These are phyloP conservation scores for Champsocephalus gunnari DNA, from an alignment of 2,797 vertebrate species.

Conservation along the genomic window DNA sequence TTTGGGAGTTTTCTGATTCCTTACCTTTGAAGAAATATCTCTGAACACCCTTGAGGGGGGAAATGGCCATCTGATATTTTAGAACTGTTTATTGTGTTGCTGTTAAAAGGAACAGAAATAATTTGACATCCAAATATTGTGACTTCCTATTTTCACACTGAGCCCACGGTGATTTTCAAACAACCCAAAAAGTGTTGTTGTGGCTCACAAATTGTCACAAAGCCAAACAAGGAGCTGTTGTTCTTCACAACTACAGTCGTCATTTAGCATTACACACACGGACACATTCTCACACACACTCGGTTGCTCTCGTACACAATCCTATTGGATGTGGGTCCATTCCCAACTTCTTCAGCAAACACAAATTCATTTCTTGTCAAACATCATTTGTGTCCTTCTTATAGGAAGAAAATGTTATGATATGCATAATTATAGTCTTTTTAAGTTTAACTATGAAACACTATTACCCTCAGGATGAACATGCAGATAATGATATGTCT, in stretches of 20 bases:
- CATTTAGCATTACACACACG: slow-evolving; percentile 1
- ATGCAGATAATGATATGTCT: slow-evolving; percentile 32
- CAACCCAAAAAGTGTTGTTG: neutral
- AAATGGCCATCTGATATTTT: slow-evolving; percentile 30
- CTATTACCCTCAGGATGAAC: slow-evolving; percentile 38
- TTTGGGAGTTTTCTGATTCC: slow-evolving; percentile 10
- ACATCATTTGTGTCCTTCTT: slow-evolving; percentile 19
- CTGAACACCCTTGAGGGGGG: slow-evolving; percentile 22
- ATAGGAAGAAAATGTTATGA: neutral
- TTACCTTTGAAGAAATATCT: slow-evolving; percentile 33
- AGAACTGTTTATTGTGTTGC: slow-evolving; percentile 38
- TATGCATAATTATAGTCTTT: neutral
- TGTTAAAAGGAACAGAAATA: slow-evolving; percentile 33
- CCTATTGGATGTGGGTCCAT: neutral
- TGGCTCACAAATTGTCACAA: slow-evolving; percentile 8
- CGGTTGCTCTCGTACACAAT: neutral
- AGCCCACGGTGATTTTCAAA: slow-evolving; percentile 38
- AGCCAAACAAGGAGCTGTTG: neutral
- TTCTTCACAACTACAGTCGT: slow-evolving; percentile 21
- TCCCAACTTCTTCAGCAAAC: neutral
- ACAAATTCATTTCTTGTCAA: neutral
- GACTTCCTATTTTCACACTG: slow-evolving; percentile 40
- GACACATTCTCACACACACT: slow-evolving; percentile 1
- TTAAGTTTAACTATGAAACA: slow-evolving; percentile 35
- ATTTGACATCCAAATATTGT: slow-evolving; percentile 38